Base-by-base conservation (phyloP, 2,888 invertebrate genomes). In the Brachycybe producta region DNA sequence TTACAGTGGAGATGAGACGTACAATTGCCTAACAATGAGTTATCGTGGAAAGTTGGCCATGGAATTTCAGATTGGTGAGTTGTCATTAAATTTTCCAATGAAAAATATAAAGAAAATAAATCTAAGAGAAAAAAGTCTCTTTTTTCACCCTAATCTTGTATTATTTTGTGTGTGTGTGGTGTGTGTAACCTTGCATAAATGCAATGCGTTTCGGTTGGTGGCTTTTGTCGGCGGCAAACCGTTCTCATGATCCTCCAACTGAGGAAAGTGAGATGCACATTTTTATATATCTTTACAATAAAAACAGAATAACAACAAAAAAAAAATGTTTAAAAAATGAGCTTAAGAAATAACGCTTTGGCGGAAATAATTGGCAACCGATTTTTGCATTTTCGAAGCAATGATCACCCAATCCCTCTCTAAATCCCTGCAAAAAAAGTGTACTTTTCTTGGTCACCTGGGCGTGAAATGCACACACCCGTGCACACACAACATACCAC, bases 41-140 rank as follows among this genome's bases (percentile, higher is more conserved):
- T 70, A 73, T 54, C 67, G 77, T 48, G 73, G 75, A 54, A 70
- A 70, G 57, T 76, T 77, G 58, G 75, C 78, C 32, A 61, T 78
- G 56, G 78, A 78, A 65, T 76, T 77, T 57, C 73, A 74, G 64
- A 57, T 74, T 34, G 72, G 74, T 57, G 62, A 62, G 28, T 49
- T 53, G 11, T 17, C 40, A 23, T 19, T n/a, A n/a, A n/a, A n/a
- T n/a, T n/a, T n/a, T n/a, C n/a, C n/a, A 35, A 17, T 5, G 36
- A 35, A 35, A n/a, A 27, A 50, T 46, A 19, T 19, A 35, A 35
- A 35, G 7, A 35, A 7, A 3, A 35, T 7, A 35, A 17, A 8
- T 17, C 36, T 35, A 17, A 35, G 3, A 3, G 19, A 7, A 8
- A 35, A 35, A 35, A 35, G 19, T 35, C 36, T 35, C 36, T 35